A percentile compares a stretch with the other conserved stretches of the same genome.
phyloP scores from a whole-genome alignment of 2,113 vertebrate genomes.

The Solea senegalensis region DNA sequence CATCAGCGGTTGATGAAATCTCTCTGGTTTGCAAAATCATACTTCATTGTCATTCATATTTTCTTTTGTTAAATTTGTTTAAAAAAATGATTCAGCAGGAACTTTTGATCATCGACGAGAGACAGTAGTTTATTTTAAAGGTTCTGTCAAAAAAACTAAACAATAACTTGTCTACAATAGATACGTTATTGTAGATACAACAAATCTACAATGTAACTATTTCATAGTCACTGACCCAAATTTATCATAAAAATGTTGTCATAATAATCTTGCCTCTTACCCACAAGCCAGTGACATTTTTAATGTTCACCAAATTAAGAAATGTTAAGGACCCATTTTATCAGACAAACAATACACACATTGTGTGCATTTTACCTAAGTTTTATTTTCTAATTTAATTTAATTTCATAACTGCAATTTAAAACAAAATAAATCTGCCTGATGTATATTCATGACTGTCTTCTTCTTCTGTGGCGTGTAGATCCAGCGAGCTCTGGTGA shows the following conservation, averaged over 20 bases:
- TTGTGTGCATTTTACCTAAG: too few relatives aligned
- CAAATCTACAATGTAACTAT: background rate
- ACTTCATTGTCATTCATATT: background rate
- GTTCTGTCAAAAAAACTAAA: background rate
- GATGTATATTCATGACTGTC: background rate
- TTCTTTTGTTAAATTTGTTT: background rate
- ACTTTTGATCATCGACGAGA: background rate
- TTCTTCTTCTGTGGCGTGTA: constrained; percentile 43
- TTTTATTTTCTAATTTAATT: too few relatives aligned
- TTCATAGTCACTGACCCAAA: constrained; percentile 4
- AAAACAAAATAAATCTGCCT: too few relatives aligned
- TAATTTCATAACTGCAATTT: too few relatives aligned
- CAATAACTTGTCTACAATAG: too few relatives aligned
- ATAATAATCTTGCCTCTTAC: background rate
- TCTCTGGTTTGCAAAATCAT: too few relatives aligned
- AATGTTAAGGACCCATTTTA: too few relatives aligned
- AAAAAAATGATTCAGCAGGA: background rate
- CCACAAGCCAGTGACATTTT: too few relatives aligned
- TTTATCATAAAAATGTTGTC: background rate
- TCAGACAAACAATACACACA: too few relatives aligned
- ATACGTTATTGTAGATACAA: too few relatives aligned
- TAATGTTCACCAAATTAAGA: too few relatives aligned
- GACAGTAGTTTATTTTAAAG: background rate
- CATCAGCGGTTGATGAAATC: background rate
- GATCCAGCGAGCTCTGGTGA: constrained; percentile 91